Evolutionary conservation across 2,113 vertebrate species (phyloP).

Genomic region (Oncorhynchus tshawytscha): DNA sequence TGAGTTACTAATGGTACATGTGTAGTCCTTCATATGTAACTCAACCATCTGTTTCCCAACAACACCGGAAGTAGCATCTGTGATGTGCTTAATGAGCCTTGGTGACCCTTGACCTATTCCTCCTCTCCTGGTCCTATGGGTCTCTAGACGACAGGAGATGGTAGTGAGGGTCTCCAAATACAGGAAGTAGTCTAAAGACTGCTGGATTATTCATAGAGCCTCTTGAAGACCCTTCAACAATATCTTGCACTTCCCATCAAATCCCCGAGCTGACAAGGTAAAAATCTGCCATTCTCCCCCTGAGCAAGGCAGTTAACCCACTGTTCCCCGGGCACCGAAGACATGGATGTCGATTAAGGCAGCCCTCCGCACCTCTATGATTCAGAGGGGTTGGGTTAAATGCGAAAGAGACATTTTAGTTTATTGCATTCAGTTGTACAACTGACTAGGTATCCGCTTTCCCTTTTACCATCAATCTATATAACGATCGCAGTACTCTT

Average conservation of each 20-base stretch:
- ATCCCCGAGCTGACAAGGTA: no score
- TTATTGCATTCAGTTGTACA: no score
- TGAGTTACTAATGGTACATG: not conserved
- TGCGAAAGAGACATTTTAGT: no score
- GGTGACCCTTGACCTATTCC: not conserved
- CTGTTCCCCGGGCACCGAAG: no score
- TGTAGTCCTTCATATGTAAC: not conserved
- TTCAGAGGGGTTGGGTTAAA: no score
- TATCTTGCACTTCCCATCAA: not conserved
- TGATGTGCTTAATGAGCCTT: not conserved
- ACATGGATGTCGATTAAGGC: no score
- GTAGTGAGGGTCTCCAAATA: not conserved
- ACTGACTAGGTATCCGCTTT: no score
- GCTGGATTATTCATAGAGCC: conserved; percentile 14
- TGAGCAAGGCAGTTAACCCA: no score
- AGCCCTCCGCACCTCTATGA: no score
- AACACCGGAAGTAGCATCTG: not conserved
- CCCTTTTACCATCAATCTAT: no score
- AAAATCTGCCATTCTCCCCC: no score
- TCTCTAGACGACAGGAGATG: not conserved
- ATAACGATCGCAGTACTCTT: not conserved
- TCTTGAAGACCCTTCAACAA: not conserved
- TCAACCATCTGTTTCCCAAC: conserved; percentile 1
- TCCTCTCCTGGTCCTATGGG: not conserved
- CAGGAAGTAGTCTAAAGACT: not conserved